Evolutionary conservation across 2,113 vertebrate genomes (phyloP), one percentile per base, ranked within the genome.

Genomic region (Equus quagga): DNA sequence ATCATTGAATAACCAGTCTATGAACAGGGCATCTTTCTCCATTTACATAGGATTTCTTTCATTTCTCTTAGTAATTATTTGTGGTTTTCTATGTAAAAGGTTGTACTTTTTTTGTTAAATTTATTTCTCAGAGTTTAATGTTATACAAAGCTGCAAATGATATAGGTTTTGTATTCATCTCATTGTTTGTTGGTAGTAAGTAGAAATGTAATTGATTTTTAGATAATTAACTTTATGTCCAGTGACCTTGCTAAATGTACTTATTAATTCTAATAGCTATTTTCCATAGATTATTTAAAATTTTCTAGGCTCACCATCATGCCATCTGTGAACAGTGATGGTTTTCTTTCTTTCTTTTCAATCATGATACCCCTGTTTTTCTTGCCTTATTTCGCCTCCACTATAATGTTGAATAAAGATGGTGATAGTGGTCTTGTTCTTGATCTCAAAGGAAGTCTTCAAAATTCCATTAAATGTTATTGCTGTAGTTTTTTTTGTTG

Each of bases 121-220:
- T 82, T 75, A 54, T 73, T 91, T 11, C 26, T 86, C n/a, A 23
- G 2, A 58, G 24, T 89, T 80, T 81, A 41, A 81, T 92, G 36
- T 41, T 92, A 92, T 64, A 80, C n/a, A 89, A 86, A 86, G 8
- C 28, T 93, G 7, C 76, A 86, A 96, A 64, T 92, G 14, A 44
- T 58, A n/a, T 24, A 49, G 6, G 24, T 70, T 90, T 95, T 82
- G 2, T 90, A 64, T 80, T 88, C 9, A 41, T 60, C 33, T 76
- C 46, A 73, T 31, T 51, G 26, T 54, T 91, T 85, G 44, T 80
- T 75, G 21, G 23, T 87, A 28, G 11, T 19, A 18, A 15, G 73
- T 24, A 87, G 28, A 62, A 93, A 44, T 69, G 64, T 49, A 49
- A 86, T 51, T 75, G 41, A 51, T 76, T 92, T 94, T 91, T 75